phyloP scores from a whole-genome alignment of 2,113 vertebrate genomes.

The Nothoprocta perdicaria region DNA sequence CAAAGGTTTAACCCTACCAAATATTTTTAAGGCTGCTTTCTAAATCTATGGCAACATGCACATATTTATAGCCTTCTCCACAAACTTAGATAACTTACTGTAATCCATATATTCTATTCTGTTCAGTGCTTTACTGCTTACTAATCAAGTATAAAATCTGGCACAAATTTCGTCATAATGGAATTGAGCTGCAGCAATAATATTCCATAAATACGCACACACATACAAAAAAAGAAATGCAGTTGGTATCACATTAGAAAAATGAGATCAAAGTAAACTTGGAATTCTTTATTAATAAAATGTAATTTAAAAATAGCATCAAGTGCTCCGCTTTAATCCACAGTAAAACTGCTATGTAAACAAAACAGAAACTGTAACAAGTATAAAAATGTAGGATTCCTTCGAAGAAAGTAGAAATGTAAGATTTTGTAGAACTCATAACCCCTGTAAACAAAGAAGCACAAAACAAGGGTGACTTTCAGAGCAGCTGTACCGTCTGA shows the following conservation, averaged over 20 bases:
- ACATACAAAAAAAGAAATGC: neutral
- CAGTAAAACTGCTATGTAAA: constrained; percentile 61
- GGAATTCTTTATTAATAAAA: constrained; percentile 59
- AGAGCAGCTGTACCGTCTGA: neutral
- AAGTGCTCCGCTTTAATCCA: constrained; percentile 44
- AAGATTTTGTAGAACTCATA: constrained; percentile 15
- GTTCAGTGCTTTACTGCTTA: neutral
- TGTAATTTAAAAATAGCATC: constrained; percentile 54
- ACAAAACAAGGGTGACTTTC: neutral
- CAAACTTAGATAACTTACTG: neutral
- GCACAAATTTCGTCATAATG: constrained; percentile 40
- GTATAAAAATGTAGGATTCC: constrained; percentile 7
- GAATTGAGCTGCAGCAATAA: constrained; percentile 5
- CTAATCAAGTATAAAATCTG: constrained; percentile 26
- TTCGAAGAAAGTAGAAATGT: constrained; percentile 43
- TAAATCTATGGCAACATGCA: neutral
- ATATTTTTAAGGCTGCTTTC: constrained; percentile 22
- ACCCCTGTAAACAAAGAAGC: constrained; percentile 12
- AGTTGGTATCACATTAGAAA: constrained; percentile 39
- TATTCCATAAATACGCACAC: constrained; percentile 8
- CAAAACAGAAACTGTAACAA: constrained; percentile 51
- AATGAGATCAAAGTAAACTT: constrained; percentile 65
- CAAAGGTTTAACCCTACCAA: constrained; percentile 40
- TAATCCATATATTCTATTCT: neutral
- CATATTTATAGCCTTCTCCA: neutral